Evolutionary conservation across 2,888 invertebrate genomes (phyloP).

Genomic region (Stenurella melanura): DNA sequence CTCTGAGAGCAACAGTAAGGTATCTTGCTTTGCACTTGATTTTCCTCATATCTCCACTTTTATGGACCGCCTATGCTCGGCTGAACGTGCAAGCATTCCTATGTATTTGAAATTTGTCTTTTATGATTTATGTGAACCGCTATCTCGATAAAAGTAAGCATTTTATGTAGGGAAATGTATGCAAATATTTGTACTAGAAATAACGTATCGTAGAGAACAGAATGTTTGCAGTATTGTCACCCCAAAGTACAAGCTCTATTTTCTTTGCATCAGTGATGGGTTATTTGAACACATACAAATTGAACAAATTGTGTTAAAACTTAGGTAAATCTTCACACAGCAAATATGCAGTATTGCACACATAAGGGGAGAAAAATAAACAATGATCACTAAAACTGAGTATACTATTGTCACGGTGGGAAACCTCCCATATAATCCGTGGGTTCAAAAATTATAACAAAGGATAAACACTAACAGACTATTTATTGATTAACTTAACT

Average conservation of each 20-base stretch:
- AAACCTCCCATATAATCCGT: too few species aligned
- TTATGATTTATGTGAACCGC: conserved; percentile 12
- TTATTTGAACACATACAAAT: conserved; percentile 6
- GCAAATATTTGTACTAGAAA: conserved; percentile 32
- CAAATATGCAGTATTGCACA: not conserved
- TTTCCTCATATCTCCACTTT: not conserved
- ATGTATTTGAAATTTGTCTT: conserved; percentile 16
- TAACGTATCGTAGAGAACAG: conserved; percentile 19
- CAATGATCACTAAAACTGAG: too few species aligned
- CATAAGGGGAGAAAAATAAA: not conserved
- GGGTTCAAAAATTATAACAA: too few species aligned
- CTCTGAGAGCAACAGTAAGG: not conserved
- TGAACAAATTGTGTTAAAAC: not conserved
- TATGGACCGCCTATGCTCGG: not conserved
- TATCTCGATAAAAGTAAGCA: conserved; percentile 9
- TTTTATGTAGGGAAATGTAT: conserved; percentile 24
- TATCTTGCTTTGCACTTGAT: not conserved
- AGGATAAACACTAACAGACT: too few species aligned
- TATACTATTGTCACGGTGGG: too few species aligned
- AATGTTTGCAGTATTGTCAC: conserved; percentile 33
- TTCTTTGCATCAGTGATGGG: conserved; percentile 34
- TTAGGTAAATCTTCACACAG: not conserved
- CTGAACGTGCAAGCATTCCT: not conserved
- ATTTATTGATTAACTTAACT: too few species aligned
- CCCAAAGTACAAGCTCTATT: conserved; percentile 28